Evolutionary conservation across 2,113 vertebrate genomes (phyloP), one percentile per base, ranked within the genome.

Genomic region (Antechinus flavipes): DNA sequence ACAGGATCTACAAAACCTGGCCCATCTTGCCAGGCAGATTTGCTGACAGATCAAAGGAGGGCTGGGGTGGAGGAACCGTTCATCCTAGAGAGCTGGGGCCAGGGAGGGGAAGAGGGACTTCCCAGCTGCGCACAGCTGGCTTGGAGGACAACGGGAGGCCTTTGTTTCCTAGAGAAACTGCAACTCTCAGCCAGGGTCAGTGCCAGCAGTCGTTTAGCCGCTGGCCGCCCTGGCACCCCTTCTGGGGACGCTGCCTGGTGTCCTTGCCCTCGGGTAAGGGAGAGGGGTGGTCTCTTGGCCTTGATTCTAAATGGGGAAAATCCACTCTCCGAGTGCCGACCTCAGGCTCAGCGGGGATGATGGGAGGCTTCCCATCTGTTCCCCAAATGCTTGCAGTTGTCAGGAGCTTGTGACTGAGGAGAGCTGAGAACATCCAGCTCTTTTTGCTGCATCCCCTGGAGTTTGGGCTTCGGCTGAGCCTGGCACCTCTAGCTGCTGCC

Each of bases 41-140:
- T 30, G n/a, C 58, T 25, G 30, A 50, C 16, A 3, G 0, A 25
- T 76, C 27, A 54, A 52, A 90, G 93, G 89, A 46, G 54, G 10
- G 8, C 0, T 23, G 54, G 91, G 42, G 14, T 50, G 30, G 54
- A 84, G n/a, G 42, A 84, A 27, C 49, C 12, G 26, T 26, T 55
- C 22, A 35, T 55, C 56, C 42, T 52, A 27, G 47, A 50, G 16
- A 54, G 52, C 50, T 55, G 93, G 42, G 93, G 50, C 91, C 46
- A 76, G 19, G 14, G 3, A 27, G 7, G 68, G 68, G 68, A 84
- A 84, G 68, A 84, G 68, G 68, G 68, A 84, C 68, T 84, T 84
- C 68, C 68, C 50, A 27, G 93, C 91, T 89, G 49, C 68, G 90
- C 49, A 46, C 94, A 54, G 55, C 49, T 92, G 90, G 91, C 54